Conservation (phyloP, 2,888 invertebrate genomes). For the Thera obeliscata region DNA sequence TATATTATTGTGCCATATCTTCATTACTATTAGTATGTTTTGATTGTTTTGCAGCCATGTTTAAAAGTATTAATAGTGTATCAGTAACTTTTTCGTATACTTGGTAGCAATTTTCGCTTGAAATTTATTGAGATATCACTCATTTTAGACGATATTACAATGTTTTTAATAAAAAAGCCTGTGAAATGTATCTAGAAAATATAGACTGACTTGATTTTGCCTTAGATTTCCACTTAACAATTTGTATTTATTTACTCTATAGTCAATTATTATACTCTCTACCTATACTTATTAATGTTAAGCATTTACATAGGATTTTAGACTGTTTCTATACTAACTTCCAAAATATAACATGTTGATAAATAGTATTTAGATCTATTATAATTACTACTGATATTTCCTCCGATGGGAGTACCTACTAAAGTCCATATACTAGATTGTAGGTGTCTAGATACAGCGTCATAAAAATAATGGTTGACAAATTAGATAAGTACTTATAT, state of each 20-base stretch:
- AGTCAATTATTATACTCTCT: conserved; percentile 43
- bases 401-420: neutral
- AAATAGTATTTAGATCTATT: conserved; percentile 19
- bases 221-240: conserved; percentile 43
- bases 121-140: neutral
- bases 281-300: conserved; percentile 13
- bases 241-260: conserved; percentile 38
- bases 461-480: too few relatives aligned
- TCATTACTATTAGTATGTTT: neutral
- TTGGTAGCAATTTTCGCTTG: neutral
- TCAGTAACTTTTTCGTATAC: neutral
- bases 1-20: conserved; percentile 28
- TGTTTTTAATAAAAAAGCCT: conserved; percentile 6
- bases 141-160: neutral
- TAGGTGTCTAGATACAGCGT: neutral
- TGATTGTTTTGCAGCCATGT: conserved; percentile 19
- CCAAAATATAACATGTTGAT: conserved; percentile 23
- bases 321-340: conserved; percentile 38
- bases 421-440: neutral
- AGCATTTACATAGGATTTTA: conserved; percentile 27
- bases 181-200: conserved; percentile 40
- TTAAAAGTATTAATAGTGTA: conserved; percentile 7
- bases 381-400: neutral
- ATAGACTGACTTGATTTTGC: conserved; percentile 61
- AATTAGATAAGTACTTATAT: too few relatives aligned